Percentiles rank a stretch among this genome's conserved stretches.
Evolutionary conservation across 2,797 vertebrate genomes (phyloP).

Genomic region (Crocodylus rhombifer): DNA sequence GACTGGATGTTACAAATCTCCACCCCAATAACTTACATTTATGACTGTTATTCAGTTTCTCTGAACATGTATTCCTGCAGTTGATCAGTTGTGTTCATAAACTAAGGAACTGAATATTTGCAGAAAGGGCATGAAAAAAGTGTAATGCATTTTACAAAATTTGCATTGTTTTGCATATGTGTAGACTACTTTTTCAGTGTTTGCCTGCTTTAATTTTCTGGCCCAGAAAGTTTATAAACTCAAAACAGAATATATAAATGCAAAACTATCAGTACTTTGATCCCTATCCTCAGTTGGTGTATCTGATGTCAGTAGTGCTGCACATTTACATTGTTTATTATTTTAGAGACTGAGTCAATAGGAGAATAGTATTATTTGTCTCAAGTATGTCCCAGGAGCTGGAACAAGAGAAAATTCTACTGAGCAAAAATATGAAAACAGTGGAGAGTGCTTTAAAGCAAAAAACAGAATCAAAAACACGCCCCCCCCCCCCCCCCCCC

Average conservation of each 20-base stretch:
- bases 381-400: conserved; percentile 47
- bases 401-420: conserved; percentile 74
- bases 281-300: background rate
- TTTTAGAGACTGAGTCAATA: conserved; percentile 65
- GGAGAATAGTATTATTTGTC: conserved; percentile 65
- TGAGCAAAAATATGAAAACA: conserved; percentile 67
- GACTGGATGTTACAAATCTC: background rate
- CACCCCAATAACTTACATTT: background rate
- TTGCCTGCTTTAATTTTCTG: background rate
- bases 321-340: background rate
- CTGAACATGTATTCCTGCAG: background rate
- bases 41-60: background rate
- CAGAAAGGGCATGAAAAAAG: background rate
- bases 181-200: background rate
- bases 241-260: background rate
- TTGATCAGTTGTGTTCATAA: background rate
- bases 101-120: background rate
- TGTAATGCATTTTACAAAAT: background rate
- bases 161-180: background rate
- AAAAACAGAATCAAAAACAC: conserved; percentile 34
- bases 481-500: too few species aligned
- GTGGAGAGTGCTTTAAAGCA: conserved; percentile 71
- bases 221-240: background rate
- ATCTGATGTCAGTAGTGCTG: conserved; percentile 1
- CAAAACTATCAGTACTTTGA: background rate